phyloP scores from a whole-genome alignment of 2,888 invertebrate genomes.

The Lasioglossum calceatum region DNA sequence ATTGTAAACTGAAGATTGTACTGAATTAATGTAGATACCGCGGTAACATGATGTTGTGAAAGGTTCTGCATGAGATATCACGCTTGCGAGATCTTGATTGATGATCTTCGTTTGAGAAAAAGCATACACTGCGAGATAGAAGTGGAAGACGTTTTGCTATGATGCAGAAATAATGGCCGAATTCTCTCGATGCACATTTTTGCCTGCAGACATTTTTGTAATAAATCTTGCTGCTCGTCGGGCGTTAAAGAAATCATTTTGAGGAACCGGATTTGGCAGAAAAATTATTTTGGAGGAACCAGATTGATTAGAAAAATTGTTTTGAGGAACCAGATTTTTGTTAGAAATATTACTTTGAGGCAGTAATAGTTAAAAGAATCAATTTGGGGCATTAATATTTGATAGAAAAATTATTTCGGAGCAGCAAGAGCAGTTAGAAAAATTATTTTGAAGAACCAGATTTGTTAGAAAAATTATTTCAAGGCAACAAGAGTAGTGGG shows the following conservation, averaged over 20 bases:
- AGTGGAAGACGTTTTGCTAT: background rate
- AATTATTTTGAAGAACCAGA: too few species aligned
- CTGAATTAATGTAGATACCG: background rate
- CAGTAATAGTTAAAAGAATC: too few species aligned
- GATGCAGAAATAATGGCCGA: background rate
- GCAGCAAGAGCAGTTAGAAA: too few species aligned
- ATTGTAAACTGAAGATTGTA: background rate
- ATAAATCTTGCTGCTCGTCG: background rate
- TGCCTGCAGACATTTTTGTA: background rate
- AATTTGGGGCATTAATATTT: too few species aligned
- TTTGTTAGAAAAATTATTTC: too few species aligned
- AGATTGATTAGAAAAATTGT: background rate
- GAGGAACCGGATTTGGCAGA: background rate
- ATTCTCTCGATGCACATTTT: background rate
- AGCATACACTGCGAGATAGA: background rate
- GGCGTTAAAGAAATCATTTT: background rate
- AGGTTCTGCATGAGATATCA: background rate
- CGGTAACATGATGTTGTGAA: background rate
- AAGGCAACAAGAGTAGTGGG: too few species aligned
- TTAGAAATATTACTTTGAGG: too few species aligned
- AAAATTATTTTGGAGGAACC: background rate
- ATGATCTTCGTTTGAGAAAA: background rate
- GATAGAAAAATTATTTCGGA: too few species aligned
- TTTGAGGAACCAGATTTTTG: too few species aligned
- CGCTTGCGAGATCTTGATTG: background rate